A percentile compares a stretch with the other conserved stretches of the same genome.
Conservation (phyloP, 2,797 vertebrate genomes). For the Mormyrops boulengeri region DNA sequence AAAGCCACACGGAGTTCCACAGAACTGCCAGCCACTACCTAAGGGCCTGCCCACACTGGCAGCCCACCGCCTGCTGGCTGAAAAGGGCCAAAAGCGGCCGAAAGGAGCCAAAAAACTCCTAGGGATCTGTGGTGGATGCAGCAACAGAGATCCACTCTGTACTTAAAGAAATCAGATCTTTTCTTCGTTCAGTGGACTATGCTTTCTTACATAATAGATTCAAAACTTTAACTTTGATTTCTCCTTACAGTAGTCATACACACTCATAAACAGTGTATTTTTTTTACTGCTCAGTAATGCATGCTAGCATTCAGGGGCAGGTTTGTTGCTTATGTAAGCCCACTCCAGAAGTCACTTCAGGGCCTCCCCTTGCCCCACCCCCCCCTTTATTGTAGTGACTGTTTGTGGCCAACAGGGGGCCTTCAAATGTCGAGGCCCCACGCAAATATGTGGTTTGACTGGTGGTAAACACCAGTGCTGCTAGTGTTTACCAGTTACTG, state of each 20-base stretch:
- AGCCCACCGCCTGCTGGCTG: neutral
- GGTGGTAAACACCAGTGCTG: neutral
- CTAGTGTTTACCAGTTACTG: neutral
- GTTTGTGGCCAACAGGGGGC: neutral
- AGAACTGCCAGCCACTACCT: neutral
- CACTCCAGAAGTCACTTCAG: neutral
- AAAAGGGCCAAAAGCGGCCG: neutral
- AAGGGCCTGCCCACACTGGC: neutral
- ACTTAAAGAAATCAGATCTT: neutral
- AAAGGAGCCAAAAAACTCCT: neutral
- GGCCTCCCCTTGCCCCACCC: neutral
- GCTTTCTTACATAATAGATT: neutral
- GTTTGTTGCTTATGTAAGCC: neutral
- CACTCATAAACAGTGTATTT: neutral
- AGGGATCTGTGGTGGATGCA: neutral
- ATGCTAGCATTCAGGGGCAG: neutral
- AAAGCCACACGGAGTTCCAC: neutral
- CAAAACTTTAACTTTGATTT: neutral
- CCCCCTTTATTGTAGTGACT: neutral
- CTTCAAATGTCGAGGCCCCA: neutral
- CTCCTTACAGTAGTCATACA: neutral
- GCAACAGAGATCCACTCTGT: neutral
- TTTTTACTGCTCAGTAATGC: neutral
- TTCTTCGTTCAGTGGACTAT: neutral
- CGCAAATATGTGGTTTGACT: neutral